Evolutionary conservation across 2,797 vertebrate species (phyloP).

Genomic region (Bradypodion pumilum): DNA sequence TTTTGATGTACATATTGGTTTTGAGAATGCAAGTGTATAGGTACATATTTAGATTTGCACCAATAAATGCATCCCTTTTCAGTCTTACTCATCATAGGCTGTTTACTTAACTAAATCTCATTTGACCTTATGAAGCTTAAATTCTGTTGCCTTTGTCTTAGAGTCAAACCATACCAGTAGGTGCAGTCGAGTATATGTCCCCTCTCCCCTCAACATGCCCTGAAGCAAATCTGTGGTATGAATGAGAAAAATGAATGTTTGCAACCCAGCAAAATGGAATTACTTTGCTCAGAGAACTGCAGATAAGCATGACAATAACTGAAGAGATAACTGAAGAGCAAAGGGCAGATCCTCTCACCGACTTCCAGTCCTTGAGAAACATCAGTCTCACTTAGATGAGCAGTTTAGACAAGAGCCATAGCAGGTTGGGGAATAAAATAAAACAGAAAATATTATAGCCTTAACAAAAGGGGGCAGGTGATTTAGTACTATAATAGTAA

Average conservation of each 20-base stretch:
- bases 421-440: slow-evolving; percentile 48
- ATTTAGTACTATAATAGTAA: slow-evolving; percentile 36
- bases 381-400: slow-evolving; percentile 56
- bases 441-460: slow-evolving; percentile 51
- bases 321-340: slow-evolving; percentile 51
- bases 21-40: not conserved
- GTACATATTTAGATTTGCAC: not conserved
- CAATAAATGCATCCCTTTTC: not conserved
- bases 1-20: not conserved
- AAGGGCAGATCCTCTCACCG: slow-evolving; percentile 54
- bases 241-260: slow-evolving; percentile 51
- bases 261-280: slow-evolving; percentile 47
- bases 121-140: not conserved
- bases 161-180: not conserved
- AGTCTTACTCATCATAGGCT: not conserved
- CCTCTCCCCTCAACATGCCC: slow-evolving; percentile 1
- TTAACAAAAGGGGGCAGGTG: slow-evolving; percentile 25
- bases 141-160: slow-evolving; percentile 1
- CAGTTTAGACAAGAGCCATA: slow-evolving; percentile 48
- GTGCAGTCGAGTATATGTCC: slow-evolving; percentile 22
- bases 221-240: slow-evolving; percentile 42
- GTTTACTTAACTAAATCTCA: not conserved
- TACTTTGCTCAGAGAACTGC: slow-evolving; percentile 49
- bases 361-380: slow-evolving; percentile 46
- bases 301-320: slow-evolving; percentile 47